Evolutionary conservation across 2,888 invertebrate species (phyloP).

Genomic region (Esperia sulphurella): DNA sequence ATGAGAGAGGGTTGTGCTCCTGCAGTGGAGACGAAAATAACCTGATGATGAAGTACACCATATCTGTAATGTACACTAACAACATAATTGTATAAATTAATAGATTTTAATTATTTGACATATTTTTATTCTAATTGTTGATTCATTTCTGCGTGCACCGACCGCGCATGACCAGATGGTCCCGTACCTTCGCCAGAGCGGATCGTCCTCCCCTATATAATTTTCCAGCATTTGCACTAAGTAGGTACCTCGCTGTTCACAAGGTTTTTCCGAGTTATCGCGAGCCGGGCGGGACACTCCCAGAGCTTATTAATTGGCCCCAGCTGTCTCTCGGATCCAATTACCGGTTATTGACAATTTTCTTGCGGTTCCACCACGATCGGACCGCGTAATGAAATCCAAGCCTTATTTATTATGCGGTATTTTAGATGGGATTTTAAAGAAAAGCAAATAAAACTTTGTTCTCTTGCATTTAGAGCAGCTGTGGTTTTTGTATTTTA

Average conservation of each 20-base stretch:
- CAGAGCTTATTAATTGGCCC: constrained; percentile 35
- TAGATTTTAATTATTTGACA: too few relatives aligned
- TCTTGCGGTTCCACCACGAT: constrained; percentile 21
- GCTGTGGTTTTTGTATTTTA: constrained; percentile 2
- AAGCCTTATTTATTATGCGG: constrained; percentile 23
- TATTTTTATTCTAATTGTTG: too few relatives aligned
- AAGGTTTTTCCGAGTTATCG: neutral
- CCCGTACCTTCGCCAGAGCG: too few relatives aligned
- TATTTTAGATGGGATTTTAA: constrained; percentile 15
- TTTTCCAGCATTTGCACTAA: too few relatives aligned
- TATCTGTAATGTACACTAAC: too few relatives aligned
- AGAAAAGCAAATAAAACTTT: constrained; percentile 3
- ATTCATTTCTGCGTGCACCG: too few relatives aligned
- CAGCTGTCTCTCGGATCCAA: constrained; percentile 49
- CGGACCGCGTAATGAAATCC: constrained; percentile 34
- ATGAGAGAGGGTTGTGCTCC: too few relatives aligned
- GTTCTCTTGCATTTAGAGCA: neutral
- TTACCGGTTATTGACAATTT: constrained; percentile 55
- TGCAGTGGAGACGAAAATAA: too few relatives aligned
- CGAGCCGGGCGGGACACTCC: neutral
- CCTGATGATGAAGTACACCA: too few relatives aligned
- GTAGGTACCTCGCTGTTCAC: neutral
- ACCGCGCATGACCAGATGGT: too few relatives aligned
- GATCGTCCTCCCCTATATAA: too few relatives aligned
- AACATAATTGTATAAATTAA: too few relatives aligned